These are phyloP conservation scores for Rhyacophila brunnea DNA, from an alignment of 1,140 invertebrate species.

Conservation along the genomic window DNA sequence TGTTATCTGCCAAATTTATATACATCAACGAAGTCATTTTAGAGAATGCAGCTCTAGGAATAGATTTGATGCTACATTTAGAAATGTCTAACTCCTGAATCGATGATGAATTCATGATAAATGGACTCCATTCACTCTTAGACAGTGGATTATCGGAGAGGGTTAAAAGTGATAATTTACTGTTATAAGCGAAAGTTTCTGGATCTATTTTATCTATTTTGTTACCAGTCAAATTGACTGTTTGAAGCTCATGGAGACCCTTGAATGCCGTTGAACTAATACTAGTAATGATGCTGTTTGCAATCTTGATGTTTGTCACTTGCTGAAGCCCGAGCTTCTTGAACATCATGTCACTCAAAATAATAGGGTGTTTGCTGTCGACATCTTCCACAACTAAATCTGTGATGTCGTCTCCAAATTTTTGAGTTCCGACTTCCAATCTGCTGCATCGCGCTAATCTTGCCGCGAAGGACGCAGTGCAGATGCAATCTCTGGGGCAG, in stretches of 20 bases:
- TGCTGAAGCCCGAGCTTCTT: constrained; percentile 57
- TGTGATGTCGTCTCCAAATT: constrained; percentile 59
- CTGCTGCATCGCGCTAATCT: constrained; percentile 53
- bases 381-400: constrained; percentile 60
- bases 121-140: constrained; percentile 45
- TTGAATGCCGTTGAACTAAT: constrained; percentile 62
- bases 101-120: constrained; percentile 59
- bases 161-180: constrained; percentile 62
- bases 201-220: constrained; percentile 61
- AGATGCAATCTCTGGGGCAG: constrained; percentile 53
- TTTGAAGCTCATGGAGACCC: constrained; percentile 62
- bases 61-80: constrained; percentile 60
- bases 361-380: constrained; percentile 53
- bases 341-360: constrained; percentile 57
- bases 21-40: constrained; percentile 62
- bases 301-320: constrained; percentile 58
- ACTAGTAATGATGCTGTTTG: constrained; percentile 56
- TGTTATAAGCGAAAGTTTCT: constrained; percentile 64
- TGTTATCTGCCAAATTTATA: constrained; percentile 64
- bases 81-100: constrained; percentile 68
- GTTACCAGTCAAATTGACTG: constrained; percentile 66
- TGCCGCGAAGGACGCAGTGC: constrained; percentile 48
- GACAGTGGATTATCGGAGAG: constrained; percentile 64
- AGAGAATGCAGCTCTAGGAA: constrained; percentile 59
- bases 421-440: constrained; percentile 58